These are phyloP conservation scores for Diaperis boleti DNA, from an alignment of 2,888 invertebrate genomes.

Conservation along the genomic window DNA sequence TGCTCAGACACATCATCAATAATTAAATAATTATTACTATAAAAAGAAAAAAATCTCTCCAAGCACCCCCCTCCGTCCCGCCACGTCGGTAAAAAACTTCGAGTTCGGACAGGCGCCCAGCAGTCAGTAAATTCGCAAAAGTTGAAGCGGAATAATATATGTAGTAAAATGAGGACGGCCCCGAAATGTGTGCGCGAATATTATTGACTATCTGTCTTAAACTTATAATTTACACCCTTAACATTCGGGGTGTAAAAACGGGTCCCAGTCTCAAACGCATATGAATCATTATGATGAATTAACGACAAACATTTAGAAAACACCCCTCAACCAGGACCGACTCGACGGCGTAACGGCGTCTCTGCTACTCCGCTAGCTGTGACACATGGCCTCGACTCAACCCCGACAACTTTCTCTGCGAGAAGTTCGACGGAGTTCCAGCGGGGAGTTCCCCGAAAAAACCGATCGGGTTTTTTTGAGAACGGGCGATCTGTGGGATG, in stretches of 20 bases:
- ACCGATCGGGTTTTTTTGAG: too few species aligned
- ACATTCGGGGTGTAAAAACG: slow-evolving; percentile 67
- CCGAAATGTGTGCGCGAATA: slow-evolving; percentile 57
- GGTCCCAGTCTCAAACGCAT: slow-evolving; percentile 66
- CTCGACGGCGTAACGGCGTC: slow-evolving; percentile 48
- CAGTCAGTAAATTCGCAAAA: neutral
- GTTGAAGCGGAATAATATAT: slow-evolving; percentile 23
- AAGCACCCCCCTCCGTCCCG: too few species aligned
- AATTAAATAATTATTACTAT: too few species aligned
- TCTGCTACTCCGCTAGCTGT: slow-evolving; percentile 44
- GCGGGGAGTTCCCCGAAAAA: too few species aligned
- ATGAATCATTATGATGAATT: slow-evolving; percentile 69
- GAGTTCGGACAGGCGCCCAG: too few species aligned
- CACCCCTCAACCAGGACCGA: slow-evolving; percentile 61
- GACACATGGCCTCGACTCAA: slow-evolving; percentile 43
- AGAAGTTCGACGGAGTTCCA: too few species aligned
- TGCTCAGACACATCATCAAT: too few species aligned
- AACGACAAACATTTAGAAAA: slow-evolving; percentile 68
- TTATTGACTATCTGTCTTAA: slow-evolving; percentile 68
- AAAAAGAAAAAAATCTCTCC: too few species aligned
- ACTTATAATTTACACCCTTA: slow-evolving; percentile 68
- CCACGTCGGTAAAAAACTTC: too few species aligned
- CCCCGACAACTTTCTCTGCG: too few species aligned
- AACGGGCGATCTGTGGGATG: too few species aligned
- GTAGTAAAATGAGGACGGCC: slow-evolving; percentile 49